phyloP scores from a whole-genome alignment of 2,888 invertebrate species.

The Osmoderma eremita region DNA sequence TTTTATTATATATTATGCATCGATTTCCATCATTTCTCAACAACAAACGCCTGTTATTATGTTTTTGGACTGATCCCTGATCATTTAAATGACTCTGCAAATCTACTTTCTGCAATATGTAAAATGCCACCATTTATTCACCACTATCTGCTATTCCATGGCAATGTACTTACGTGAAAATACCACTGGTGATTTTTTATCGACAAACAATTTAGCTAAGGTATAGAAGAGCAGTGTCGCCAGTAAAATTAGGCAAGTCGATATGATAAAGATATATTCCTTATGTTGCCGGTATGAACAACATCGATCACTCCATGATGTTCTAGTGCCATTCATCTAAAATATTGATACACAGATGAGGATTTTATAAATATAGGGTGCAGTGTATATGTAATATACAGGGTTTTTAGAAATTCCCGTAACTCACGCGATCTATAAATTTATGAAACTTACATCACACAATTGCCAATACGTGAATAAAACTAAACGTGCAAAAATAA shows the following conservation, averaged over 20 bases:
- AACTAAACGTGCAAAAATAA: too few relatives aligned
- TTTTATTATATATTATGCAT: too few relatives aligned
- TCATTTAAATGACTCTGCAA: slow-evolving; percentile 57
- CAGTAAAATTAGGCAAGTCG: slow-evolving; percentile 66
- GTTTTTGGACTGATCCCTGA: too few relatives aligned
- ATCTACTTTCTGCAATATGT: slow-evolving; percentile 59
- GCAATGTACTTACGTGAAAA: slow-evolving; percentile 58
- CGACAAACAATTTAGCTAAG: slow-evolving; percentile 64
- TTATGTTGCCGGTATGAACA: slow-evolving; percentile 68
- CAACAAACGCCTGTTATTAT: too few relatives aligned
- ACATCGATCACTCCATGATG: slow-evolving; percentile 72
- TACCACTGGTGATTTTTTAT: slow-evolving; percentile 57
- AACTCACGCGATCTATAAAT: too few relatives aligned
- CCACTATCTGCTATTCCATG: background rate
- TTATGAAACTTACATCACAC: too few relatives aligned
- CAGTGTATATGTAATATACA: too few relatives aligned
- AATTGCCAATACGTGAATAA: too few relatives aligned
- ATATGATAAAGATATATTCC: slow-evolving; percentile 69
- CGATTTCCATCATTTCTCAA: too few relatives aligned
- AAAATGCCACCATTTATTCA: background rate
- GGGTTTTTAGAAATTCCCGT: too few relatives aligned
- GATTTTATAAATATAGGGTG: too few relatives aligned
- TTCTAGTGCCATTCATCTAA: slow-evolving; percentile 74
- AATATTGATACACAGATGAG: too few relatives aligned
- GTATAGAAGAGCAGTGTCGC: slow-evolving; percentile 70